Evolutionary conservation across 1,140 invertebrate genomes (phyloP), one percentile per base, ranked within the genome.

Genomic region (Atopsyche davidsoni): DNA sequence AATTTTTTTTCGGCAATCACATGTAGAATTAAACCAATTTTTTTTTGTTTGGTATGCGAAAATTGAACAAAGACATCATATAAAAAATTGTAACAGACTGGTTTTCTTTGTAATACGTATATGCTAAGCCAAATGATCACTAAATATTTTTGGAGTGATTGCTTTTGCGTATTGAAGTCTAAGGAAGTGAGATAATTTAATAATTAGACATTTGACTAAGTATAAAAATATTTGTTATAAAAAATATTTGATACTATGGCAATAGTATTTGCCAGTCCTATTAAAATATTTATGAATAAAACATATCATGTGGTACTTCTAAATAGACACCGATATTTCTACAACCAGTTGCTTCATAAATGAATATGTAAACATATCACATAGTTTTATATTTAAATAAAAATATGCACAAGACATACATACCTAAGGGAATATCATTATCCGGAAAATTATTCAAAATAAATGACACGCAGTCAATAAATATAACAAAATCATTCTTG

Each of bases 401-500:
- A 28, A 28, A 28, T 28, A 28, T n/a, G n/a, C n/a, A n/a, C n/a
- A 28, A 28, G 6, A 28, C 24, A 38, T 4, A 47, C 21, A 48
- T 57, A 57, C 54, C 36, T 11, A 57, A 47, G 13, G 49, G 49
- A 34, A 48, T 32, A 25, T 51, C 40, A 14, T 49, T 19, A 34
- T n/a, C n/a, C n/a, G 40, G 24, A 21, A 49, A 28, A 6, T 50
- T 40, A n/a, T 52, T 34, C 24, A 42, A 31, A 18, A 57, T 39
- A 18, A 31, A 49, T 18, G 46, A 25, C 23, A 57, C 14, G n/a
- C 44, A 21, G 40, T 45, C 34, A 4, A 52, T 6, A 19, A 34
- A 31, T 1, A 57, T 40, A 24, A 32, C n/a, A 46, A 57, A 53
- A 23, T 57, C 55, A 21, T 38, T 38, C 21, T 50, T 53, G 13